Base-by-base conservation (phyloP, 1,140 invertebrate species). In the Trachelipus rathkii region DNA sequence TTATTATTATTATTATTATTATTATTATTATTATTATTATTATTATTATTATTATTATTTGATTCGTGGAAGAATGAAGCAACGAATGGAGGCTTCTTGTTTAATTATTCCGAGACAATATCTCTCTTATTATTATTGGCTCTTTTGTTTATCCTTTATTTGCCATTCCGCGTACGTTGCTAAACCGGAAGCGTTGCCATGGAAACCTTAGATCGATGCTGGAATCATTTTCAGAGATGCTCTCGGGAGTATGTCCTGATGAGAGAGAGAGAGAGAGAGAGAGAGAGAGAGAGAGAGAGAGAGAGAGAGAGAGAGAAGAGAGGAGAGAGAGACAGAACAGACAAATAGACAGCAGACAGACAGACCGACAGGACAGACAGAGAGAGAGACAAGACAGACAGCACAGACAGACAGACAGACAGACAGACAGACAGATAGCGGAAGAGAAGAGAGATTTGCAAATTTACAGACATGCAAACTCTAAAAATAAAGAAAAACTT, bases 221-320 rank as follows among this genome's bases (percentile, higher is more conserved):
- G 8, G 50, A 60, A 19, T 60, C 50, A 19, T 13, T 60, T 60
- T 8, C 11, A 60, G 50, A 60, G 50, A 60, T 60, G 50, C 50
- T 60, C 11, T 4, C n/a, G n/a, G n/a, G 50, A 19, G 50, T 60
- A 60, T 60, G 11, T 60, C 19, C 19, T 13, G 11, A 60, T 19
- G 50, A 60, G 50, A 60, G 50, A 60, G 50, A 60, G 50, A 60
- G 50, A 60, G 50, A 60, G 50, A 60, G 50, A 60, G 50, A 60
- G 50, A 60, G 50, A 60, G 50, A 60, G 50, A 60, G 50, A 60
- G 50, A 60, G 50, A 60, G 50, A 60, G 50, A 60, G 50, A 60
- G 50, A 60, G 50, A 60, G 50, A 60, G 50, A 60, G 19, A 15
- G 19, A 60, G 19, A 60, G 19, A 13, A 8, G 8, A 8, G 8